Conservation (phyloP, 1,140 invertebrate genomes). For the Zaprionus kolodkinae region DNA sequence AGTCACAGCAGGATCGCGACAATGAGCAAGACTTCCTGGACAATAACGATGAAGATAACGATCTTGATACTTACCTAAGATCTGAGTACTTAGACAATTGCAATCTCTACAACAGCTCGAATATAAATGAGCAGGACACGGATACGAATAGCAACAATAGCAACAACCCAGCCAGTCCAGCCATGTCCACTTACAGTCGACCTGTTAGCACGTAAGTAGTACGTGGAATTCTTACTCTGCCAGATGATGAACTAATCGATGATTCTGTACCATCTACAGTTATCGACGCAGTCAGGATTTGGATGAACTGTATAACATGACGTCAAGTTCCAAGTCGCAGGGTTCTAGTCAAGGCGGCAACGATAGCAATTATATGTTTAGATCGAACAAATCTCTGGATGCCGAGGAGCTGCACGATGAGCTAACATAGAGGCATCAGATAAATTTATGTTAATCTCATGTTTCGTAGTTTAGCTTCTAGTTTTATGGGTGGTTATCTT, state of each 20-base stretch:
- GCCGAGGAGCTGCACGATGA: conserved; percentile 65
- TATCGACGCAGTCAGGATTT: conserved; percentile 85
- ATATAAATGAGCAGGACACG: conserved; percentile 65
- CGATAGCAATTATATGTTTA: conserved; percentile 76
- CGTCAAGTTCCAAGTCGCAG: conserved; percentile 86
- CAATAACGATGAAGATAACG: conserved; percentile 87
- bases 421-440: conserved; percentile 29
- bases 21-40: conserved; percentile 85
- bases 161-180: conserved; percentile 72
- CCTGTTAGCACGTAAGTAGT: conserved; percentile 81
- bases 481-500: background rate
- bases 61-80: conserved; percentile 89
- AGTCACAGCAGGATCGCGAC: conserved; percentile 85
- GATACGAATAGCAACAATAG: conserved; percentile 78
- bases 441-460: conserved; percentile 1
- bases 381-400: conserved; percentile 78
- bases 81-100: conserved; percentile 87
- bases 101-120: conserved; percentile 72
- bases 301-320: conserved; percentile 85
- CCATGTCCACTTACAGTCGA: conserved; percentile 76
- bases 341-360: conserved; percentile 80
- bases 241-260: conserved; percentile 3
- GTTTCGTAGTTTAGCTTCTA: conserved; percentile 5
- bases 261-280: conserved; percentile 30
- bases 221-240: background rate